Base-by-base conservation (phyloP, 2,113 vertebrate species). In the Apteryx mantelli region DNA sequence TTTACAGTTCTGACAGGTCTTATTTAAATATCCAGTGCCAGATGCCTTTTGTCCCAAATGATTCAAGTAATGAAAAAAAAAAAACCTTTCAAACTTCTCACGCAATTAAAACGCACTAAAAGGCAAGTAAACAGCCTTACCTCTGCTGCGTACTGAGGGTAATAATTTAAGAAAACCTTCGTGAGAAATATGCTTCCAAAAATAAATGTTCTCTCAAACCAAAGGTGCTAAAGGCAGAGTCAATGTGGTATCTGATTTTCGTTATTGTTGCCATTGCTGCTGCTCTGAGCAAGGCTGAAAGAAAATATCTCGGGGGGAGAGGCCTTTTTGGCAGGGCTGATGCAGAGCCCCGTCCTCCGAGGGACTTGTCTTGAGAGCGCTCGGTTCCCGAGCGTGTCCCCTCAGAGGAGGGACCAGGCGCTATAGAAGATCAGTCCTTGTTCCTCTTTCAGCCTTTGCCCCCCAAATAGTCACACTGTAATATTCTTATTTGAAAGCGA, bases 1-100 rank as follows among this genome's bases (percentile, higher is more conserved):
- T 96, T 96, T 95, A 96, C 36, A 30, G 76, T 91, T 88, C 89
- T 97, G 82, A 88, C 82, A 93, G 85, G 82, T 92, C 93, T 95
- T 83, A 91, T 93, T 92, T 94, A 93, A 96, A 83, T 94, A 83
- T 78, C 48, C 38, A 76, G 76, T 88, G 94, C 91, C 91, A 95
- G 91, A 90, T 94, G 89, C 87, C 71, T 94, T 93, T 91, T 96
- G 91, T 95, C 95, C 82, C 93, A 88, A 78, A 78, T 90, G 89
- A 70, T 80, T 88, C 64, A 14, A 61, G 61, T 63, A 71, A 88
- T 52, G 53, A 40, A 58, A 63, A 15, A 40, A 40, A 38, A 4
- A 13, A 32, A 13, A 21, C 46, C 75, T 82, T 88, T 78, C 93
- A 95, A 94, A 83, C 56, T 71, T 91, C 73, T 91, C 75, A 66